phyloP scores from a whole-genome alignment of 2,888 invertebrate genomes.

The Azorinus chamasolen region DNA sequence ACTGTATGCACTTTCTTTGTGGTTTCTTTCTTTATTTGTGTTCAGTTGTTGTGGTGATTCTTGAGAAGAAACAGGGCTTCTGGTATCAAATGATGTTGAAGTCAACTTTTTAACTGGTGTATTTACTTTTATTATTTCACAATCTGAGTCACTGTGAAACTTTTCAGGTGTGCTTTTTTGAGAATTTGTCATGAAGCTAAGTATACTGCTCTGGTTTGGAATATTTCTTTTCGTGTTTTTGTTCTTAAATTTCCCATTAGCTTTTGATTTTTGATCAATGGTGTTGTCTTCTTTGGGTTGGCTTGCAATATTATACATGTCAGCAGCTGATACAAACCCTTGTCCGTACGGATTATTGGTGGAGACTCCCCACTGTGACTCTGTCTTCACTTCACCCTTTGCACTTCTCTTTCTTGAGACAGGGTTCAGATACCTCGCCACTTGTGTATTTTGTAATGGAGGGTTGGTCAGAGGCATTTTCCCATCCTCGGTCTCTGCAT shows the following conservation, averaged over 20 bases:
- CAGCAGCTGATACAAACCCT: conserved; percentile 57
- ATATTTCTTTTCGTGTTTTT: conserved; percentile 22
- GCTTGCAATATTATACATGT: conserved; percentile 52
- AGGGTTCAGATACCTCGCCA: too few relatives aligned
- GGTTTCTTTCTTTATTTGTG: too few relatives aligned
- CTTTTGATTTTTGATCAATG: not conserved
- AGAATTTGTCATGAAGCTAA: conserved; percentile 39
- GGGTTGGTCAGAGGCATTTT: too few relatives aligned
- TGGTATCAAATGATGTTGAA: not conserved
- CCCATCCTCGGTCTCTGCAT: too few relatives aligned
- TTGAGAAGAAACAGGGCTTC: conserved; percentile 1
- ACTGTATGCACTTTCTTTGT: not conserved
- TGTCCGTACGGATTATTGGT: too few relatives aligned
- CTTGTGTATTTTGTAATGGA: too few relatives aligned
- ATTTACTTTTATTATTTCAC: not conserved
- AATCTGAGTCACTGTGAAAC: conserved; percentile 1
- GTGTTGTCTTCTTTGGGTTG: not conserved
- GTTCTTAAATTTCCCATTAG: not conserved
- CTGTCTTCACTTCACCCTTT: too few relatives aligned
- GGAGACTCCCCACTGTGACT: too few relatives aligned
- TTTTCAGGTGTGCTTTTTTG: conserved; percentile 9
- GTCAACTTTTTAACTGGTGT: too few relatives aligned
- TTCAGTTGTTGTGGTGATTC: not conserved
- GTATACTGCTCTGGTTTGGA: conserved; percentile 54
- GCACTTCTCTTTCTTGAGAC: too few relatives aligned